Conservation (phyloP, 2,888 invertebrate species). For the Slavum lentiscoides region DNA sequence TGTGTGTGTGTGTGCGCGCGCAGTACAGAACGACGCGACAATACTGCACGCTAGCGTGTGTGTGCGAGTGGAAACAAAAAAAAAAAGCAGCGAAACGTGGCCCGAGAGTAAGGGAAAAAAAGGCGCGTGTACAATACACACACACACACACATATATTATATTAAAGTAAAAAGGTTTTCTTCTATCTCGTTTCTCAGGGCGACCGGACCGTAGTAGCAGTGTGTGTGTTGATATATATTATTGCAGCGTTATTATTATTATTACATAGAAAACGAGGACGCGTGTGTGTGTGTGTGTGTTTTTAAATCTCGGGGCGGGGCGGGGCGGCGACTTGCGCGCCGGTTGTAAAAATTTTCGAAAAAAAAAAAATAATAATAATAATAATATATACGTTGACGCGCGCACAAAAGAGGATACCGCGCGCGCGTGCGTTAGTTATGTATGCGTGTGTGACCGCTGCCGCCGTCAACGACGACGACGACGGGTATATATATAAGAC, state of each 20-base stretch:
- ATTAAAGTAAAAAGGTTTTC: constrained; percentile 26
- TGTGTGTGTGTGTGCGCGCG: too few relatives aligned
- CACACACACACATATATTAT: not conserved
- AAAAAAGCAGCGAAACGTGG: not conserved
- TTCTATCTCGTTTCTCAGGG: not conserved
- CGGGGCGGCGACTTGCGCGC: not conserved
- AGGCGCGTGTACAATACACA: constrained; percentile 16
- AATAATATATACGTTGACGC: not conserved
- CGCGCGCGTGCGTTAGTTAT: not conserved
- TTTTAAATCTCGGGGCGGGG: constrained; percentile 16
- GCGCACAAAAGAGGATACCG: constrained; percentile 15
- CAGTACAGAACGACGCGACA: not conserved
- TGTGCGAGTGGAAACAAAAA: not conserved
- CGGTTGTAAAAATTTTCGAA: constrained; percentile 33
- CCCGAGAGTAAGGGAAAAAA: not conserved
- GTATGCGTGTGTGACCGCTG: not conserved
- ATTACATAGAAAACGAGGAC: constrained; percentile 12
- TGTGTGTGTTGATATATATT: not conserved
- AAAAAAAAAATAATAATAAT: constrained; percentile 22
- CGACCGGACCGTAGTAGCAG: not conserved
- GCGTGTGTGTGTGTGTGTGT: too few relatives aligned
- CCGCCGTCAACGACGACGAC: not conserved
- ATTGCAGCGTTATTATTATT: not conserved
- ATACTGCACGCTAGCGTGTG: not conserved
- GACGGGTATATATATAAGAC: not conserved